phyloP scores from a whole-genome alignment of 2,797 vertebrate species.

The Spheniscus humboldti region DNA sequence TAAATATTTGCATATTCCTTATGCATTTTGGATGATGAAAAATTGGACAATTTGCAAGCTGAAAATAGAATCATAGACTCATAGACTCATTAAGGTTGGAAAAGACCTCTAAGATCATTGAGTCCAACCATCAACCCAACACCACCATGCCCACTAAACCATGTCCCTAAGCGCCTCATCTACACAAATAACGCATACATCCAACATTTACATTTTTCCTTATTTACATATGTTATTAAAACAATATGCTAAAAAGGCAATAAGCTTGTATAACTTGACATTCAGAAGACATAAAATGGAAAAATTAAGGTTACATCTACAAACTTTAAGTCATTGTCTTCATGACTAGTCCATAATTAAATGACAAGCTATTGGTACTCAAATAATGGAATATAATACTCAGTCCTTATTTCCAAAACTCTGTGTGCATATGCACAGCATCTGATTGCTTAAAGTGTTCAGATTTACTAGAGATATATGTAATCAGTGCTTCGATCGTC shows the following conservation, averaged over 20 bases:
- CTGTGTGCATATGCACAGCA: fast-evolving
- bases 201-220: not conserved
- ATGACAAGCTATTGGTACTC: not conserved
- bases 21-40: not conserved
- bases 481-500: not conserved
- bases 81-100: no score
- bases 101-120: no score
- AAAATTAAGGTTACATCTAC: not conserved
- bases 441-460: not conserved
- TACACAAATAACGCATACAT: not conserved
- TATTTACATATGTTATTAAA: not conserved
- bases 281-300: not conserved
- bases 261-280: not conserved
- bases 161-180: no score
- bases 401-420: not conserved
- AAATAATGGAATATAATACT: not conserved
- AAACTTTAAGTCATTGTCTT: not conserved
- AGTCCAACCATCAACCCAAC: no score
- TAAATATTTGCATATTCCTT: conserved; percentile 63
- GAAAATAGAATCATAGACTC: not conserved
- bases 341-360: not conserved
- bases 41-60: not conserved
- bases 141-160: no score
- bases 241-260: not conserved
- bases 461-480: not conserved